These are phyloP conservation scores for Tipula unca DNA, from an alignment of 2,888 invertebrate species.

Conservation along the genomic window DNA sequence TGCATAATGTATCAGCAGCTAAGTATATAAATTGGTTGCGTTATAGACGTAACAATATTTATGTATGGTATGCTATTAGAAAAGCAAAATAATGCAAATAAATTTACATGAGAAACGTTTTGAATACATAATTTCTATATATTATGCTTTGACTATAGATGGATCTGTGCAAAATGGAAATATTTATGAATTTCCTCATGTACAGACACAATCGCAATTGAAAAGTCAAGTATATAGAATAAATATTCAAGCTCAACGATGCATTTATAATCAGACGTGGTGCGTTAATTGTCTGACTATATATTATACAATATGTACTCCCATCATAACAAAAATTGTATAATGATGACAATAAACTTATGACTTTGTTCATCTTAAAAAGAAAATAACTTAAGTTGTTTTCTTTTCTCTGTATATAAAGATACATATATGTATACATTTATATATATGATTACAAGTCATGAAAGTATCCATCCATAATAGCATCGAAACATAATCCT, in stretches of 20 bases:
- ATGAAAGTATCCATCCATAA: conserved; percentile 8
- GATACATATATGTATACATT: not conserved
- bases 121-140: not conserved
- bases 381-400: not conserved
- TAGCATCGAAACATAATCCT: not conserved
- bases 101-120: not conserved
- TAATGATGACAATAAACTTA: not conserved
- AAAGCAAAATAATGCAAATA: not conserved
- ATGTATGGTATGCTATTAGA: too few relatives aligned
- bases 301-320: too few relatives aligned
- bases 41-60: too few relatives aligned
- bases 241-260: not conserved
- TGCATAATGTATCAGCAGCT: too few relatives aligned
- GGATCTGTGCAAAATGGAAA: not conserved
- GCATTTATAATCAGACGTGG: not conserved
- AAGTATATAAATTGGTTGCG: too few relatives aligned
- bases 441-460: not conserved
- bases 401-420: not conserved
- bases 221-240: not conserved
- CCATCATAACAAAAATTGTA: not conserved
- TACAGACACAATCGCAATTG: not conserved
- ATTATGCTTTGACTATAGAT: not conserved
- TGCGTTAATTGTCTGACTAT: not conserved
- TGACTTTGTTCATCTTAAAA: not conserved
- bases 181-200: not conserved